Conservation (phyloP, 2,888 invertebrate species). For the Tuberolachnus salignus region DNA sequence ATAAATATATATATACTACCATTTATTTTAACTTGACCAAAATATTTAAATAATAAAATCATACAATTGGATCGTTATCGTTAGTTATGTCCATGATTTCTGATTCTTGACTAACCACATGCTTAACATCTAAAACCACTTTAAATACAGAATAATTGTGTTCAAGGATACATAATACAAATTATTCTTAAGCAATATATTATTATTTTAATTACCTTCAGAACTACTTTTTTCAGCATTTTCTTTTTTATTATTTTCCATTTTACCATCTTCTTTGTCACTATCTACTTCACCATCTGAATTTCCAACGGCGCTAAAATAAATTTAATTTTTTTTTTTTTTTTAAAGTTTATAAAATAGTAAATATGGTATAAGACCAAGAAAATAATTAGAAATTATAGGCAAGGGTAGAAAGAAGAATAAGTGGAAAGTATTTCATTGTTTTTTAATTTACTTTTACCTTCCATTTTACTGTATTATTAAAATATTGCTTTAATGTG, state of each 20-base stretch:
- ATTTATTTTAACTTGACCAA: slow-evolving; percentile 46
- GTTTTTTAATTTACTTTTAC: no score
- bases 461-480: no score
- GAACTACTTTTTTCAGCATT: slow-evolving; percentile 5
- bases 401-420: no score
- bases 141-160: neutral
- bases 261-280: slow-evolving; percentile 57
- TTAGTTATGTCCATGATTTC: slow-evolving; percentile 52
- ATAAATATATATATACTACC: neutral
- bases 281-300: slow-evolving; percentile 53
- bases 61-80: slow-evolving; percentile 46
- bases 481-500: no score
- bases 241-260: slow-evolving; percentile 57
- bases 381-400: no score
- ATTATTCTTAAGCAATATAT: neutral
- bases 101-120: slow-evolving; percentile 20
- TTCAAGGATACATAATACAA: neutral
- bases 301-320: slow-evolving; percentile 26
- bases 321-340: neutral
- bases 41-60: slow-evolving; percentile 15
- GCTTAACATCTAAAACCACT: slow-evolving; percentile 19
- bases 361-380: neutral
- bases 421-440: no score
- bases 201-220: slow-evolving; percentile 14
- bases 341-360: neutral